Evolutionary conservation across 2,797 vertebrate species (phyloP).

Genomic region (Parauchenoglanis punctatus): DNA sequence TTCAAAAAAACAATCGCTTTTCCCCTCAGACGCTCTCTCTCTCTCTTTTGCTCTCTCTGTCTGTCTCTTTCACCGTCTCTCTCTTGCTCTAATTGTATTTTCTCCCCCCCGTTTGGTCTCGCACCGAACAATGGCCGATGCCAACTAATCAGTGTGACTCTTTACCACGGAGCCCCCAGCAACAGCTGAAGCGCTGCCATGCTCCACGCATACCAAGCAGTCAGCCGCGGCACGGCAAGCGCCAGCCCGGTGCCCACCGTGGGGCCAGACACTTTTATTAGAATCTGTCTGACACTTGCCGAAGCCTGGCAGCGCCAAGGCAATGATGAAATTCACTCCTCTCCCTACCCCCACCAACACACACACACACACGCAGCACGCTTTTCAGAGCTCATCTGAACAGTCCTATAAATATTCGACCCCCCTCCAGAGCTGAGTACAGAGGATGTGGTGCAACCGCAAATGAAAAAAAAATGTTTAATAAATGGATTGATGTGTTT

Average conservation of each 20-base stretch:
- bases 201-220: constrained; percentile 80
- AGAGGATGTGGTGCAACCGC: constrained; percentile 10
- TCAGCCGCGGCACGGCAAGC: constrained; percentile 84
- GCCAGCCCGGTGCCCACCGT: constrained; percentile 85
- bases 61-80: constrained; percentile 54
- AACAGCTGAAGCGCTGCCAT: constrained; percentile 80
- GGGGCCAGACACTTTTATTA: constrained; percentile 97
- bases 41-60: constrained; percentile 47
- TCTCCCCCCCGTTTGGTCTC: constrained; percentile 73
- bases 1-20: constrained; percentile 74
- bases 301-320: constrained; percentile 83
- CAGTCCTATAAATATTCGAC: constrained; percentile 49
- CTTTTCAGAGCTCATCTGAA: constrained; percentile 40
- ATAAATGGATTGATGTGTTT: constrained; percentile 39
- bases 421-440: constrained; percentile 18
- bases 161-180: constrained; percentile 80
- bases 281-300: constrained; percentile 88
- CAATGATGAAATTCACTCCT: constrained; percentile 87
- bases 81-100: constrained; percentile 72
- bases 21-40: constrained; percentile 58
- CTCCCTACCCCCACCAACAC: constrained; percentile 63
- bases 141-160: constrained; percentile 84
- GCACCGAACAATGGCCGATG: constrained; percentile 77
- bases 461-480: constrained; percentile 42
- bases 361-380: constrained; percentile 14